phyloP scores from a whole-genome alignment of 2,797 vertebrate species.

The Pelochelys cantorii region DNA sequence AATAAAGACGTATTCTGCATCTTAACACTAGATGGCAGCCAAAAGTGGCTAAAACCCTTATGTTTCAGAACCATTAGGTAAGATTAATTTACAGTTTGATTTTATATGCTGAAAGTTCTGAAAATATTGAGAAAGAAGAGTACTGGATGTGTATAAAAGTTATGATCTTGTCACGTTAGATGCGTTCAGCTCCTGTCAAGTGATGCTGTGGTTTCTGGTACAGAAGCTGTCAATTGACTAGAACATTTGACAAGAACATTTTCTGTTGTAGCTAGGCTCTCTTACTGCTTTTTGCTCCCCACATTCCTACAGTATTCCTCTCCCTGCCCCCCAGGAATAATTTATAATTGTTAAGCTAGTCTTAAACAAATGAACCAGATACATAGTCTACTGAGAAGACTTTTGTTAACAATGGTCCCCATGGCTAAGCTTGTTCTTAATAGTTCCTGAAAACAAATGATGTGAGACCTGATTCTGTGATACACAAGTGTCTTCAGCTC shows the following conservation, averaged over 20 bases:
- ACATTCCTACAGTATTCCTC: neutral
- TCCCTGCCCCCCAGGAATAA: neutral
- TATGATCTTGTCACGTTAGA: neutral
- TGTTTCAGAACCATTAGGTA: neutral
- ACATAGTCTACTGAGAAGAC: neutral
- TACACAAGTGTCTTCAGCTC: neutral
- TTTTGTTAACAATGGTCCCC: accelerated
- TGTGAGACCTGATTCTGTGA: neutral
- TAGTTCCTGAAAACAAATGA: neutral
- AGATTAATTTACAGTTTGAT: conserved; percentile 34
- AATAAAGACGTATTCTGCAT: conserved; percentile 18
- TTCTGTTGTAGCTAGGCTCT: conserved; percentile 21
- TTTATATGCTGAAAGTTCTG: neutral
- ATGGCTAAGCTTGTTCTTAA: neutral
- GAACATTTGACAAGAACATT: conserved; percentile 25
- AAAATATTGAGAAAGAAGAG: neutral
- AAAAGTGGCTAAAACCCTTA: conserved; percentile 54
- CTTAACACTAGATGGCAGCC: conserved; percentile 77
- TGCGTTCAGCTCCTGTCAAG: neutral
- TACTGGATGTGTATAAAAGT: neutral
- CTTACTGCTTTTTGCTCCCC: neutral
- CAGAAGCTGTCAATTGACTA: neutral
- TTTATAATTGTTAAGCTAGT: neutral
- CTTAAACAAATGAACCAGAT: neutral
- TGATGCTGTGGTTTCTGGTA: neutral